phyloP scores from a whole-genome alignment of 2,888 invertebrate genomes.

The Amphipoea lucens region DNA sequence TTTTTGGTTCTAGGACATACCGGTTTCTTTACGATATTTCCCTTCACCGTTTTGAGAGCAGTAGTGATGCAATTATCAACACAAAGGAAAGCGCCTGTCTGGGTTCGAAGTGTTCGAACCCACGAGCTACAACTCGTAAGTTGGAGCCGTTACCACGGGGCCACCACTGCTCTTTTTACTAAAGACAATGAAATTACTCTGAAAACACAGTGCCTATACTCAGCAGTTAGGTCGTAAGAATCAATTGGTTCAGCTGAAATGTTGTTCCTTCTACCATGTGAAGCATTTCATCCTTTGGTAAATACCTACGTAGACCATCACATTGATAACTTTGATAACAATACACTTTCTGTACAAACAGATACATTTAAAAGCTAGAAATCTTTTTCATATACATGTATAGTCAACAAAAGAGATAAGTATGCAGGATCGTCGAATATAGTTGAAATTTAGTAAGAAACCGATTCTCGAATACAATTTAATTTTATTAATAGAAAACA shows the following conservation, averaged over 20 bases:
- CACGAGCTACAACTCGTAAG: too few relatives aligned
- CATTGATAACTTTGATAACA: not conserved
- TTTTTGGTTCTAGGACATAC: not conserved
- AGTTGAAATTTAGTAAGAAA: too few relatives aligned
- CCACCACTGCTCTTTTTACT: not conserved
- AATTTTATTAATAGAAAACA: too few relatives aligned
- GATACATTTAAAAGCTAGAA: not conserved
- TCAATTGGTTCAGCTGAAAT: not conserved
- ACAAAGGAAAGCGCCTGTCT: too few relatives aligned
- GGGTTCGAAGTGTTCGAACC: too few relatives aligned
- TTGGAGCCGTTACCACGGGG: too few relatives aligned
- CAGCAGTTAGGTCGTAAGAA: not conserved
- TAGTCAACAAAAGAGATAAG: too few relatives aligned
- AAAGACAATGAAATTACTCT: too few relatives aligned
- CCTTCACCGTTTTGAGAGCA: not conserved
- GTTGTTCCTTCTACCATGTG: not conserved
- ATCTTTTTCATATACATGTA: too few relatives aligned
- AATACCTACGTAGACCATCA: not conserved
- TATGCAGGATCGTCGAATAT: too few relatives aligned
- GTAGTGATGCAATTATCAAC: not conserved
- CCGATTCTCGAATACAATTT: too few relatives aligned
- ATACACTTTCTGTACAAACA: not conserved
- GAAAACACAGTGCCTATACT: not conserved
- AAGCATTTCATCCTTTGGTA: not conserved
- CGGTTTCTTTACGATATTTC: too few relatives aligned